Evolutionary conservation across 1,140 invertebrate species (phyloP), one percentile per base, ranked within the genome.

Genomic region (Lanistes nyassanus): DNA sequence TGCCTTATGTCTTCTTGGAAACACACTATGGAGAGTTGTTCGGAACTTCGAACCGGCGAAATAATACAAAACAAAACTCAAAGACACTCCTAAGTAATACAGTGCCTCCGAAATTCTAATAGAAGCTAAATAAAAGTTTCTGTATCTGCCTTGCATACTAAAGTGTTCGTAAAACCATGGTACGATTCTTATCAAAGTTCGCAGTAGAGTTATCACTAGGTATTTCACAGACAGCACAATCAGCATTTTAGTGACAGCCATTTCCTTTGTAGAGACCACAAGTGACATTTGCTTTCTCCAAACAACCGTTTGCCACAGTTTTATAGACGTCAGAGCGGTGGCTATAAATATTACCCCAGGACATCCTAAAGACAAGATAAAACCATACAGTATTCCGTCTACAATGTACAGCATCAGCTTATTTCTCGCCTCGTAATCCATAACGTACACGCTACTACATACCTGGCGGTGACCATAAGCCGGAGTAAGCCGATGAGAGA

Each of bases 241-340:
- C 66, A 68, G 39, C 66, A 68, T 68, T 51, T 68, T 68, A 51
- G 66, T 68, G 7, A 68, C 39, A 21, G 66, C 39, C 11, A 47
- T 39, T 13, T 68, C 66, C 23, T 51, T 36, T 3, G 66, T 13
- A 53, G 66, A 29, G 9, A 42, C 29, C 0, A 11, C 26, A 2
- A 19, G 51, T 6, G 66, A 51, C 2, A 2, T 51, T 29, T 31
- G 39, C 11, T 39, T n/a, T 16, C 39, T 36, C 66, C 66, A 68
- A 13, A 39, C 31, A 23, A 51, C 66, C 42, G n/a, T 29, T 51
- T 68, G 66, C 5, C 66, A 31, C 7, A 68, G 37, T 68, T 68
- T 68, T 5, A 51, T 4, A 9, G 42, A 31, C 3, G 66, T 68
- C 4, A 68, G 11, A n/a, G 53, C 34, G 16, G 66, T 68, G 3